Conservation (phyloP, 1,140 invertebrate genomes). For the Musca vetustissima region DNA sequence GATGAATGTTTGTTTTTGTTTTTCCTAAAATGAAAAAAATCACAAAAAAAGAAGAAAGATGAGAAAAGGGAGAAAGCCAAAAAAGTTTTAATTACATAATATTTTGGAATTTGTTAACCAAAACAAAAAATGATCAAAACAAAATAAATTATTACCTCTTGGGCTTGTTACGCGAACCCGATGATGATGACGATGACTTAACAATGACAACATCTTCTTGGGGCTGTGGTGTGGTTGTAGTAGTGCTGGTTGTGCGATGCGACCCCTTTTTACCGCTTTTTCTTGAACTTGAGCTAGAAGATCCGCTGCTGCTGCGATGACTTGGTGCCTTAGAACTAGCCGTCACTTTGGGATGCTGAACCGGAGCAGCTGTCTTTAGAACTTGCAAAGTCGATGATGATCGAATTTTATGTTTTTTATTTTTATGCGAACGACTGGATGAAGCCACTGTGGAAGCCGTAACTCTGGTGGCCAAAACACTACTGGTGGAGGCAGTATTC, state of each 20-base stretch:
- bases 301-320: no score
- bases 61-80: neutral
- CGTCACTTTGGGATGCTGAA: constrained; percentile 24
- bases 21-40: constrained; percentile 5
- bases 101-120: neutral
- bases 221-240: constrained; percentile 12
- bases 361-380: constrained; percentile 38
- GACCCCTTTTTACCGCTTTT: constrained; percentile 38
- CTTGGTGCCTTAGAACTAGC: neutral
- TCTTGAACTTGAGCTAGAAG: neutral
- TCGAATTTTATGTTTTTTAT: constrained; percentile 28
- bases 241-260: constrained; percentile 33
- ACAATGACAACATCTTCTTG: constrained; percentile 30
- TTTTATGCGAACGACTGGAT: constrained; percentile 7
- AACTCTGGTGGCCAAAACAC: constrained; percentile 7
- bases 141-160: constrained; percentile 15
- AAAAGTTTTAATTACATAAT: no score
- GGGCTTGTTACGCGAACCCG: constrained; percentile 11
- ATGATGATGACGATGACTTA: constrained; percentile 13
- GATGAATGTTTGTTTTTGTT: constrained; percentile 26
- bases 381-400: constrained; percentile 35
- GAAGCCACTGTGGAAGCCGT: neutral
- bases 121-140: neutral
- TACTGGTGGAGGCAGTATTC: constrained; percentile 4
- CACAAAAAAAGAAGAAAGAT: neutral